phyloP scores from a whole-genome alignment of 2,113 vertebrate genomes.

The Mola mola region DNA sequence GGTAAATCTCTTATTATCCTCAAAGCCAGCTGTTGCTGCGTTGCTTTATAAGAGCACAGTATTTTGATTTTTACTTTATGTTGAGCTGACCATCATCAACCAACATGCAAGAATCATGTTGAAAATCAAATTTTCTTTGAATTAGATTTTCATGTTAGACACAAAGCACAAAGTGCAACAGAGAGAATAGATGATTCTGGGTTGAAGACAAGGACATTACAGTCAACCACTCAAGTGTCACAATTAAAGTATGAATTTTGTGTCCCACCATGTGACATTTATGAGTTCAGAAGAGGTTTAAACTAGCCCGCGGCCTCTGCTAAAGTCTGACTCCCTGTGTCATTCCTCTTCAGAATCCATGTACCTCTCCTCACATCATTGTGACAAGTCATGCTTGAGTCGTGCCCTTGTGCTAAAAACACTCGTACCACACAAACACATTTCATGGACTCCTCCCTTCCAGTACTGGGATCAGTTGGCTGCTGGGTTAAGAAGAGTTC shows the following conservation, averaged over 20 bases:
- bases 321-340: conserved; percentile 3
- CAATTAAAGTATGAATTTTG: not conserved
- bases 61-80: too few species aligned
- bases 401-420: not conserved
- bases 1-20: not conserved
- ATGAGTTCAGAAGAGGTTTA: conserved; percentile 34
- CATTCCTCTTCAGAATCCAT: conserved; percentile 11
- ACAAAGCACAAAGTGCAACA: not conserved
- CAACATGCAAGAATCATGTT: too few species aligned
- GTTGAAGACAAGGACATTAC: conserved; percentile 16
- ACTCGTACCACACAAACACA: not conserved
- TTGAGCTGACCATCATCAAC: too few species aligned
- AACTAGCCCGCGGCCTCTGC: not conserved
- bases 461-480: conserved; percentile 18
- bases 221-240: not conserved
- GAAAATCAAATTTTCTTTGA: too few species aligned
- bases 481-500: conserved; percentile 41
- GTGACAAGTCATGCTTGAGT: conserved; percentile 22
- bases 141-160: not conserved
- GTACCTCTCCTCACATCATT: conserved; percentile 14
- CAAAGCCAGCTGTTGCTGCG: too few species aligned
- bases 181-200: not conserved
- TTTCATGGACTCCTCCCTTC: conserved; percentile 15
- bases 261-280: conserved; percentile 4
- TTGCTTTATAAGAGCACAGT: too few species aligned